Base-by-base conservation (phyloP, 1,140 invertebrate species). In the Dreissena rostriformis region DNA sequence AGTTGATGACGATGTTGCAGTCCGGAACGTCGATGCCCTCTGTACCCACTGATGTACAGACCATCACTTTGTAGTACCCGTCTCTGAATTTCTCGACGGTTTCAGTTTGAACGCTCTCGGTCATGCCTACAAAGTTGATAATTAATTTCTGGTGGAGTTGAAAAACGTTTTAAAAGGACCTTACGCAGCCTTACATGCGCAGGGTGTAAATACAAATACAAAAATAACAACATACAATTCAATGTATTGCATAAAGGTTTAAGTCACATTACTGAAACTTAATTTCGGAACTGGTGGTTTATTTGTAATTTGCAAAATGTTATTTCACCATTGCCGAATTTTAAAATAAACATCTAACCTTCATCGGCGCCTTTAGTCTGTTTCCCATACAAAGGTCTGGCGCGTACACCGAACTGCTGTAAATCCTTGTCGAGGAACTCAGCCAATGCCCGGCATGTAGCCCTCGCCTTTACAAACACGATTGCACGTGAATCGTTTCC, bases 1-100 rank as follows among this genome's bases (percentile, higher is more conserved):
- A 94, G 49, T 91, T 89, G 70, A 94, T 86, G 22, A 94, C 90
- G n/a, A 94, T 63, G 85, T 92, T 92, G 81, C 93, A 94, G 24
- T 90, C 80, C 17, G 88, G 87, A 68, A 94, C 89, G 77, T 94
- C 93, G 17, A 94, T 82, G 12, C 93, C 93, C 86, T 94, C 93
- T 74, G 93, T 92, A 15, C 91, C 92, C 22, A 94, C 92, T 29
- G 92, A 89, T 49, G 93, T 94, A 8, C 92, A 86, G 14, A 91
- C 85, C 61, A 89, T 26, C 8, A 89, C 28, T 53, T 83, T 88
- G n/a, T 83, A 72, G 6, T 82, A n/a, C 49, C 88, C 88, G 49
- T 28, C 26, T 53, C 57, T 65, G 70, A 89, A 89, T 15, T 82
- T 79, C 15, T 75, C 73, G 17, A 88, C 52, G 14, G 84, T 71